Conservation (phyloP, 2,113 vertebrate genomes). For the Lagenorhynchus albirostris region DNA sequence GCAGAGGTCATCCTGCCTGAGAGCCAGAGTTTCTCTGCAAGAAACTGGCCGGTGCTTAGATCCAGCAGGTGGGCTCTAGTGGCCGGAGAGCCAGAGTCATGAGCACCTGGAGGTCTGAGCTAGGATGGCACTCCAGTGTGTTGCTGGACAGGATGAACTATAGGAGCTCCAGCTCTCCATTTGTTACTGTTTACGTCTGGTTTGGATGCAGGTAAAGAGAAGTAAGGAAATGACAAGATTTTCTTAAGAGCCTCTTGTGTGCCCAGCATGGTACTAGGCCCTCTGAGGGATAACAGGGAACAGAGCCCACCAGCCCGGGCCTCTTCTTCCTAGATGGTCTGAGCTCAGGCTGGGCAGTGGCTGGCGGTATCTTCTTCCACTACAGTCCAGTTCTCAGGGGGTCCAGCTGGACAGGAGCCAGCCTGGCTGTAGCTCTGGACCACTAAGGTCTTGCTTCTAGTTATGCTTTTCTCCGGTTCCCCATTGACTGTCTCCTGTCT, state of each 20-base stretch:
- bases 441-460: not conserved
- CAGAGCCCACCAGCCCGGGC: not conserved
- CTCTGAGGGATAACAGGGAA: not conserved
- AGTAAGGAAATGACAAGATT: not conserved
- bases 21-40: not conserved
- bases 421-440: not conserved
- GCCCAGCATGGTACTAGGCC: not conserved
- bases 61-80: not conserved
- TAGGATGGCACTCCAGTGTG: not conserved
- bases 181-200: not conserved
- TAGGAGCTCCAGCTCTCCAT: not conserved
- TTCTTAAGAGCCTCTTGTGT: not conserved
- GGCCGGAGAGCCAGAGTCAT: not conserved
- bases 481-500: not conserved
- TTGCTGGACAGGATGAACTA: not conserved
- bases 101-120: not conserved
- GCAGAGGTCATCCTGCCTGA: accelerated
- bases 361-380: no score
- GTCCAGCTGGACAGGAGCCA: not conserved
- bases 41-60: not conserved
- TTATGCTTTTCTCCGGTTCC: not conserved
- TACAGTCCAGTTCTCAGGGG: not conserved
- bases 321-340: not conserved
- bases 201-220: not conserved
- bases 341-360: not conserved